Evolutionary conservation across 2,888 invertebrate genomes (phyloP), one percentile per base, ranked within the genome.

Genomic region (Ametastegia equiseti): DNA sequence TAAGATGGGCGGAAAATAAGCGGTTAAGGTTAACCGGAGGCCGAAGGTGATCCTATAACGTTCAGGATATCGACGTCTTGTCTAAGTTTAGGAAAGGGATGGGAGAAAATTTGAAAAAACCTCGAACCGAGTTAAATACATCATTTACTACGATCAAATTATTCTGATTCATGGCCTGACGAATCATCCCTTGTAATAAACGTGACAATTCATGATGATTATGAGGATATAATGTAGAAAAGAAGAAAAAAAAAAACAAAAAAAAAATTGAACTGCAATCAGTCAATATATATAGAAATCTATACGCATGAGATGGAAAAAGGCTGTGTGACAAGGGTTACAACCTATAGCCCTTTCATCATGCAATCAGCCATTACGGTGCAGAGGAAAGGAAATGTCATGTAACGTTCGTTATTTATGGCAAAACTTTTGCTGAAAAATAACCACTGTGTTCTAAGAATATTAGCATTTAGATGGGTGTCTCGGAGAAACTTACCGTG

Each of bases 401-500:
- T 13, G 42, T 54, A 54, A 75, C 54, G 42, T 50, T 33, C 13
- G 30, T 47, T 30, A 75, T 75, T 75, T 75, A 75, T 50, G 54
- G 75, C 23, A 36, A 54, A 54, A 75, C 75, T 75, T 75, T 54
- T 7, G 11, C 15, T 65, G 60, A 69, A 2, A 73, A 75, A 54
- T 33, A 75, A 75, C 54, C 75, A 75, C 75, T 54, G 45, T 45
- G 36, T n/a, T 54, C 42, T 80, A 27, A 45, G 57, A 23, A 33
- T 33, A 80, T 80, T 73, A 54, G 60, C 73, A 80, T 80, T 57
- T 57, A 57, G 57, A 80, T 80, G 13, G 80, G 69, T 30, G 54
- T 75, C 50, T 33, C 9, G 75, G 11, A 36, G 50, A 54, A 50
- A 54, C 54, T 36, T 54, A 54, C 50, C 47, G 33, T 73, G 54